phyloP scores from a whole-genome alignment of 2,113 vertebrate species.

The Heptranchias perlo region DNA sequence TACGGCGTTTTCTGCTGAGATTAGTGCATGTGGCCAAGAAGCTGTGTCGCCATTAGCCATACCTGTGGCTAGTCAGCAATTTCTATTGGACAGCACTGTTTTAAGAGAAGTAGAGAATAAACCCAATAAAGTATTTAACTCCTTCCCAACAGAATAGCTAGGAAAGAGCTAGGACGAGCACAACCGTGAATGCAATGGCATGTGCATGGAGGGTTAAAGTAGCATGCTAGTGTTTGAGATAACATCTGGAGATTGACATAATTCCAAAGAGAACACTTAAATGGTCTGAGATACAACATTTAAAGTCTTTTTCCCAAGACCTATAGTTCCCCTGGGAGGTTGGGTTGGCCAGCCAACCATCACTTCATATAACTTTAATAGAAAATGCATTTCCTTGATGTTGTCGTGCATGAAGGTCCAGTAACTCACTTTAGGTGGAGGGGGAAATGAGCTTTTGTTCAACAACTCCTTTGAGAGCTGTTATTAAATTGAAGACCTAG shows the following conservation, averaged over 20 bases:
- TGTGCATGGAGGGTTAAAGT: background rate
- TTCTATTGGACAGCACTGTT: background rate
- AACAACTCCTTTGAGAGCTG: background rate
- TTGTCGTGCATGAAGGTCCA: background rate
- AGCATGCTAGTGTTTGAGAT: background rate
- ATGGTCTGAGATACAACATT: background rate
- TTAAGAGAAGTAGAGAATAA: background rate
- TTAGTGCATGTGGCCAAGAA: background rate
- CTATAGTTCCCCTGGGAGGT: background rate
- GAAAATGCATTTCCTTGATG: background rate
- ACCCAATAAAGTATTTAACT: background rate
- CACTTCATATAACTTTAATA: background rate
- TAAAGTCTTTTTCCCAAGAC: slow-evolving; percentile 16
- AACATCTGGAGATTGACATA: background rate
- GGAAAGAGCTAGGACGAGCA: background rate
- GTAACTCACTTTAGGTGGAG: background rate
- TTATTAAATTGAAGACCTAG: background rate
- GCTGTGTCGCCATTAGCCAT: background rate
- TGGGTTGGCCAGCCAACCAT: background rate
- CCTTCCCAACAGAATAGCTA: background rate
- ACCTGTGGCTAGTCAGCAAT: background rate
- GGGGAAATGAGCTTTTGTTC: slow-evolving; percentile 24
- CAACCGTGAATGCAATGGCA: background rate
- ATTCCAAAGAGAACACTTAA: background rate
- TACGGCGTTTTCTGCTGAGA: background rate